Conservation (phyloP, 2,888 invertebrate genomes). For the Drosophila cracens region DNA sequence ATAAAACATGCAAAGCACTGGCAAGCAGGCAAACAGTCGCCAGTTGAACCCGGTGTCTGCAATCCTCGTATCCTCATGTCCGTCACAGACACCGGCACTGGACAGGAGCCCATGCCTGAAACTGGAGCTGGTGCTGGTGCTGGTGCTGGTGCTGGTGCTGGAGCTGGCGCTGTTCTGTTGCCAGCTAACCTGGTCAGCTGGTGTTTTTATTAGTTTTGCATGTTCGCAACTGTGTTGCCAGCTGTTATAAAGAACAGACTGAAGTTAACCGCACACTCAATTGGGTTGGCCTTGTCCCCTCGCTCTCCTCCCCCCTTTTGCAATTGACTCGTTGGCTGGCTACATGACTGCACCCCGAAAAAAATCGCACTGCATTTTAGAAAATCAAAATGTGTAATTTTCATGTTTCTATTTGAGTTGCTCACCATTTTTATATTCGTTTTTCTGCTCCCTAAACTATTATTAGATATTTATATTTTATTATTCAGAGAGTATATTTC, state of each 20-base stretch:
- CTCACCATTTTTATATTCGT: not conserved
- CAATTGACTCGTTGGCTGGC: slow-evolving; percentile 1
- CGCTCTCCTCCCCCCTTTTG: not conserved
- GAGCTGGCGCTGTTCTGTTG: not conserved
- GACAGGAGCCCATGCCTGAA: not conserved
- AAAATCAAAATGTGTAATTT: not conserved
- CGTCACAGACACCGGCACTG: not conserved
- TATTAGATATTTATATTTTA: not conserved
- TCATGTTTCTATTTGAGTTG: not conserved
- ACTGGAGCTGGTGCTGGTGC: not conserved
- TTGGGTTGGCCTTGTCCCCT: slow-evolving; percentile 36
- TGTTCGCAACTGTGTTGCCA: slow-evolving; percentile 27
- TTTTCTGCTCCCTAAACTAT: not conserved
- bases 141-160: not conserved
- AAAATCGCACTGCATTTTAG: not conserved
- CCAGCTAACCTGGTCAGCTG: slow-evolving; percentile 48
- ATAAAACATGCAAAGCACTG: slow-evolving; percentile 75
- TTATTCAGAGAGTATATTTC: too few relatives aligned
- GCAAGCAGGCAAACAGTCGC: slow-evolving; percentile 37
- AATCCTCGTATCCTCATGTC: slow-evolving; percentile 6
- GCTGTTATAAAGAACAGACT: slow-evolving; percentile 23
- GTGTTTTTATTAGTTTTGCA: slow-evolving; percentile 62
- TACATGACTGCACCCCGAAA: not conserved
- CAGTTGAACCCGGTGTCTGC: slow-evolving; percentile 19
- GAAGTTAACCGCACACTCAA: slow-evolving; percentile 51